phyloP scores from a whole-genome alignment of 2,113 vertebrate genomes.

The Burhinus oedicnemus region DNA sequence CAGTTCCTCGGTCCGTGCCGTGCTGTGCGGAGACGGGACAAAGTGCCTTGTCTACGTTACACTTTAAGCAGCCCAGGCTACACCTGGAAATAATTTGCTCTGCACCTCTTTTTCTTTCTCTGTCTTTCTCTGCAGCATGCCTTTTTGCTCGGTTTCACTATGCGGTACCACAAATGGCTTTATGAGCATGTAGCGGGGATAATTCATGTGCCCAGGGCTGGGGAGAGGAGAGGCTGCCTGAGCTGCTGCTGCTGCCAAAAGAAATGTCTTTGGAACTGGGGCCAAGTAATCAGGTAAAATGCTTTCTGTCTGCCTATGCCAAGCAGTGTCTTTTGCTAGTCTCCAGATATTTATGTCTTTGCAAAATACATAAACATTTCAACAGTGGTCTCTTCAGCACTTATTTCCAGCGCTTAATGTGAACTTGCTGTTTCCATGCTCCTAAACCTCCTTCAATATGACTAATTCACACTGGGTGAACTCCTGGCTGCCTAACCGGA shows the following conservation, averaged over 20 bases:
- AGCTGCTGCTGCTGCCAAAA: neutral
- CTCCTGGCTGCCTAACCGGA: neutral
- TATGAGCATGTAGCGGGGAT: neutral
- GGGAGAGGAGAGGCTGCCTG: neutral
- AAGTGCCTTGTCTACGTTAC: neutral
- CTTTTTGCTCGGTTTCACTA: neutral
- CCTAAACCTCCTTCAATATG: neutral
- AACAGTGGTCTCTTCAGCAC: neutral
- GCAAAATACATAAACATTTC: neutral
- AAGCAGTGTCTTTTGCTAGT: neutral
- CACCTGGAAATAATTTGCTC: conserved; percentile 22
- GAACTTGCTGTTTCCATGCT: neutral
- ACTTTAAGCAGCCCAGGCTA: neutral
- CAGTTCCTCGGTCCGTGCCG: neutral
- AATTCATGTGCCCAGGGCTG: neutral
- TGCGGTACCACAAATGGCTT: neutral
- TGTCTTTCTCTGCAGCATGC: neutral
- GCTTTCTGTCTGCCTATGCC: neutral
- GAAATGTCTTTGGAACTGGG: neutral
- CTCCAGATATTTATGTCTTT: neutral
- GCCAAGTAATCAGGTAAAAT: neutral
- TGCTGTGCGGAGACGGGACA: neutral
- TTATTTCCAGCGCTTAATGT: neutral
- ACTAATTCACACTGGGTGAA: neutral
- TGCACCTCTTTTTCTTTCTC: neutral